Evolutionary conservation across 2,797 vertebrate species (phyloP).

Genomic region (Streptopelia turtur): DNA sequence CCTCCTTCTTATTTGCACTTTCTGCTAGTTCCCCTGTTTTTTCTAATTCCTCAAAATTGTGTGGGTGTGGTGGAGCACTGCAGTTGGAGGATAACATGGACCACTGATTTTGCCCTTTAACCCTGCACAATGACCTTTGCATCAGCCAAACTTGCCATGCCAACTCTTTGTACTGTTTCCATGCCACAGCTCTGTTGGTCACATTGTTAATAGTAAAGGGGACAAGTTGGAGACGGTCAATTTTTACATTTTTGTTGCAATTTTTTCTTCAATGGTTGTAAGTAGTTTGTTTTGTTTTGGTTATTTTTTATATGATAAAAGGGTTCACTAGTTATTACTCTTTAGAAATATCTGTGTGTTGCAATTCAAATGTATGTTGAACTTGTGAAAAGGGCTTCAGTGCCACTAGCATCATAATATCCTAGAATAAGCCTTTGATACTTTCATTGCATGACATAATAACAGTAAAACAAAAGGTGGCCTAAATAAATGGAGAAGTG

Average conservation of each 20-base stretch:
- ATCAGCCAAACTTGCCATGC: constrained; percentile 86
- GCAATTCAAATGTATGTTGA: constrained; percentile 86
- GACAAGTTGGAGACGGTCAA: constrained; percentile 87
- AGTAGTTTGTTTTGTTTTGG: constrained; percentile 71
- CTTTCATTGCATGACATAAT: constrained; percentile 70
- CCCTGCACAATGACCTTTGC: constrained; percentile 85
- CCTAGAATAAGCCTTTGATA: constrained; percentile 74
- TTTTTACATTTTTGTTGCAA: constrained; percentile 85
- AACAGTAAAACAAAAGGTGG: constrained; percentile 73
- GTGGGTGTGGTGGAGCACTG: constrained; percentile 81
- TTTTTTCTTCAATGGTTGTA: constrained; percentile 84
- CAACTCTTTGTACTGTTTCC: constrained; percentile 86
- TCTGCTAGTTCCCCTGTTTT: constrained; percentile 82
- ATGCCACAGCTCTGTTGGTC: constrained; percentile 85
- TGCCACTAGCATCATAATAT: constrained; percentile 78
- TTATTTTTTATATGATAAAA: constrained; percentile 79
- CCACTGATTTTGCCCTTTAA: constrained; percentile 84
- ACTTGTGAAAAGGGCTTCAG: constrained; percentile 85
- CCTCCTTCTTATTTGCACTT: constrained; percentile 89
- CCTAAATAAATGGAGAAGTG: constrained; percentile 72
- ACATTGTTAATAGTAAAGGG: constrained; percentile 84
- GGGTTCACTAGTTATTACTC: constrained; percentile 87
- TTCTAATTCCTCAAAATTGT: constrained; percentile 78
- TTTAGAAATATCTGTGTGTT: constrained; percentile 87
- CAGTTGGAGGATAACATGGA: constrained; percentile 79